A percentile compares a stretch with the other conserved stretches of the same genome.
These are phyloP conservation scores for Crotalus viridis DNA, from an alignment of 2,113 vertebrate genomes.

Conservation along the genomic window DNA sequence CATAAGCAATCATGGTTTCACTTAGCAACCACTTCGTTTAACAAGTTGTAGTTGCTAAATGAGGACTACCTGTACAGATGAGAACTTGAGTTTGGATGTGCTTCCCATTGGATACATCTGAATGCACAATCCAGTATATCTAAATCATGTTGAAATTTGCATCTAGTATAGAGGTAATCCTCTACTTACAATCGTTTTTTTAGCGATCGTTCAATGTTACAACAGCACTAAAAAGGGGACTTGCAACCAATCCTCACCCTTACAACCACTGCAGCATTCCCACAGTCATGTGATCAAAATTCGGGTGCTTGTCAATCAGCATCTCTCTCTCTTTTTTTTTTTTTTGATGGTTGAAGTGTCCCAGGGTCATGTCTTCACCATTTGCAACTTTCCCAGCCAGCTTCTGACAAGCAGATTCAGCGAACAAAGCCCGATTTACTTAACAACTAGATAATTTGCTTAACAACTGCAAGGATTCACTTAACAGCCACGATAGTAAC, in stretches of 20 bases:
- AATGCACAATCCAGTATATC: background rate
- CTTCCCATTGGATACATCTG: background rate
- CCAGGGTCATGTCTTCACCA: too few relatives aligned
- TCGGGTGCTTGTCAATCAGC: background rate
- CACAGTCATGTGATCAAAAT: background rate
- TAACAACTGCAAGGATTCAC: background rate
- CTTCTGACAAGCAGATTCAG: background rate
- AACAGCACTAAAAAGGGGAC: background rate
- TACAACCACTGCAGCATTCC: background rate
- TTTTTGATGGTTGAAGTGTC: background rate
- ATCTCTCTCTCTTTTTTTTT: background rate
- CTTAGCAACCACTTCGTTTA: background rate
- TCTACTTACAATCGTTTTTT: background rate
- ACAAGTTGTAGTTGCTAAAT: background rate
- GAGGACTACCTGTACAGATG: background rate
- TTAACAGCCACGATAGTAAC: background rate
- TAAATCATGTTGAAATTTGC: background rate
- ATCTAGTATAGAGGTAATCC: background rate
- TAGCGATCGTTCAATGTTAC: rapidly evolving
- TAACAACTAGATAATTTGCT: background rate
- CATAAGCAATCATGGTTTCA: background rate
- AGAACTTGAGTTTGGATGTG: background rate
- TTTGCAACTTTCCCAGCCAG: background rate
- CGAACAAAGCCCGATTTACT: background rate
- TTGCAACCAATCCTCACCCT: too few relatives aligned